phyloP scores from a whole-genome alignment of 2,888 invertebrate species.

The Drosophila suboccidentalis region DNA sequence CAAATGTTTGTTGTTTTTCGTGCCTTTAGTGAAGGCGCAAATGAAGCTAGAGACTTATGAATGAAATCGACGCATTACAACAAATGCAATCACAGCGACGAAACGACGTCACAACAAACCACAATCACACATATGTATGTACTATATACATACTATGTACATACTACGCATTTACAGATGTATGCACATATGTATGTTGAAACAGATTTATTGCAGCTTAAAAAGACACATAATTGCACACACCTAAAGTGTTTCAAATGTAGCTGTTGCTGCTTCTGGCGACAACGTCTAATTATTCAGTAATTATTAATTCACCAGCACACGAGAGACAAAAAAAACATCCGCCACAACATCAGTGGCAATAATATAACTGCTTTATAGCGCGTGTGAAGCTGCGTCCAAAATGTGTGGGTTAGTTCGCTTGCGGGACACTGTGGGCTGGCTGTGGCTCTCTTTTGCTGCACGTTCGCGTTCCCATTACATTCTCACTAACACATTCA shows the following conservation, averaged over 20 bases:
- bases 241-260: slow-evolving; percentile 1
- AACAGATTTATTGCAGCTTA: slow-evolving; percentile 5
- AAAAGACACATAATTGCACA: slow-evolving; percentile 8
- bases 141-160: background rate
- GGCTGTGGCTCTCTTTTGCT: slow-evolving; percentile 14
- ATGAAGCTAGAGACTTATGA: slow-evolving; percentile 47
- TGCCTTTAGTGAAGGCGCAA: slow-evolving; percentile 18
- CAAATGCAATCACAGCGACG: slow-evolving; percentile 25
- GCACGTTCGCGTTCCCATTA: slow-evolving; percentile 31
- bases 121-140: slow-evolving; percentile 2
- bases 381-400: slow-evolving; percentile 39
- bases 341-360: slow-evolving; percentile 18
- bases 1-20: slow-evolving; percentile 36
- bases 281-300: slow-evolving; percentile 37
- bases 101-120: slow-evolving; percentile 35
- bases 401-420: slow-evolving; percentile 44
- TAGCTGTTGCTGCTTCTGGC: slow-evolving; percentile 6
- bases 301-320: slow-evolving; percentile 33
- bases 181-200: background rate
- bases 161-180: background rate
- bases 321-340: slow-evolving; percentile 20
- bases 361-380: slow-evolving; percentile 12
- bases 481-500: slow-evolving; percentile 17
- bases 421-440: slow-evolving; percentile 14
- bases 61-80: slow-evolving; percentile 47